Conservation (phyloP, 2,888 invertebrate genomes). For the Globia sparganii region DNA sequence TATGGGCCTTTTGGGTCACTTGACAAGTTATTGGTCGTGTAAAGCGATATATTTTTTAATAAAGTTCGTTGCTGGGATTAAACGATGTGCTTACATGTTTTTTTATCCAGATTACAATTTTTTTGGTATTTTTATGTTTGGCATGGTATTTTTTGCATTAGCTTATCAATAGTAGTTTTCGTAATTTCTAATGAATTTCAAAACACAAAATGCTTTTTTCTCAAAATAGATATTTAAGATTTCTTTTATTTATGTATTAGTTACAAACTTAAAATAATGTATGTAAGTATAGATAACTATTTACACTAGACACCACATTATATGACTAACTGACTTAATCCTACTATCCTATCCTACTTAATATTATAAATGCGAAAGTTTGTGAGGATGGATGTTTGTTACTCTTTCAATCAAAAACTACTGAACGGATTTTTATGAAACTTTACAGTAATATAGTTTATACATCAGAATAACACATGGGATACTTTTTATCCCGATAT, state of each 20-base stretch:
- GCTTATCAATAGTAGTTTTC: not conserved
- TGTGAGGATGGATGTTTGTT: no score
- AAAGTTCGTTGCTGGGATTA: conserved; percentile 4
- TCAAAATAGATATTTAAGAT: conserved; percentile 48
- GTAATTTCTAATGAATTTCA: not conserved
- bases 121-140: not conserved
- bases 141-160: not conserved
- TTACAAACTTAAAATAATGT: no score
- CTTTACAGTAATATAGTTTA: no score
- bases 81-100: not conserved
- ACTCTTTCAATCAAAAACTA: no score
- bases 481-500: no score
- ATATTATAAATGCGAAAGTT: no score
- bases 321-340: no score
- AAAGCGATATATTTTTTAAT: conserved; percentile 11
- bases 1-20: conserved; percentile 52
- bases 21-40: conserved; percentile 40
- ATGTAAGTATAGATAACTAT: no score
- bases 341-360: no score
- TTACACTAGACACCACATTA: conserved; percentile 1
- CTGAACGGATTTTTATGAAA: no score
- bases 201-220: conserved; percentile 8
- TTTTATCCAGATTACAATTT: not conserved
- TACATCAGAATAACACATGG: no score
- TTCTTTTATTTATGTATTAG: conserved; percentile 58